Percentiles rank a stretch among this genome's conserved stretches.
phyloP scores from a whole-genome alignment of 2,797 vertebrate genomes.

The Pitangus sulphuratus region DNA sequence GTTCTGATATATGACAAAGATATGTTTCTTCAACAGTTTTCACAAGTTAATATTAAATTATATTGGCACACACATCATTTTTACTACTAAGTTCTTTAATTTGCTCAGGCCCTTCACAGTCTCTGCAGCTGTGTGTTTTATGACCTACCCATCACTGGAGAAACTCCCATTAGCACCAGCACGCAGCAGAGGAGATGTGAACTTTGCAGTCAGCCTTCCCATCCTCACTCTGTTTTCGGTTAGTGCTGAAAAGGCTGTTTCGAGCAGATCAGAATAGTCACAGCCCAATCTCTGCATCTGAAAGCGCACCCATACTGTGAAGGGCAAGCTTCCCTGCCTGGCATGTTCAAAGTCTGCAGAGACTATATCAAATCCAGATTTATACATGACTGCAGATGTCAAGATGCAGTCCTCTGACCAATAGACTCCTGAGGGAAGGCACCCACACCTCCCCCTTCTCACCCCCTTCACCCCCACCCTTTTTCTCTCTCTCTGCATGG shows the following conservation, averaged over 20 bases:
- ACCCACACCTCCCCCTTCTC: not conserved
- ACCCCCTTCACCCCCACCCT: not conserved
- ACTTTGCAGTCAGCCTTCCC: constrained; percentile 30
- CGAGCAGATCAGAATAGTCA: constrained; percentile 12
- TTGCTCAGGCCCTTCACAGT: constrained; percentile 12
- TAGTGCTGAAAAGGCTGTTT: constrained; percentile 27
- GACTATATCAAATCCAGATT: not conserved
- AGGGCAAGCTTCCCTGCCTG: constrained; percentile 50
- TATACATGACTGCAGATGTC: not conserved
- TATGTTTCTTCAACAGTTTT: constrained; percentile 39
- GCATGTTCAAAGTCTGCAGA: not conserved
- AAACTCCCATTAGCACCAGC: constrained; percentile 3
- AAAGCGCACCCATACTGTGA: constrained; percentile 40
- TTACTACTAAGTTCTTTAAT: constrained; percentile 59
- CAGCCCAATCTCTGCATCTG: not conserved
- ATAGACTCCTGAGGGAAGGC: not conserved
- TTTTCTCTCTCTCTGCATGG: not conserved
- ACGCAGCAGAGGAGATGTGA: not conserved
- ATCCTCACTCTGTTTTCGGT: constrained; percentile 3
- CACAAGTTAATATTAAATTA: constrained; percentile 54
- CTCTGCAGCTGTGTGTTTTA: constrained; percentile 34
- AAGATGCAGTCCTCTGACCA: not conserved
- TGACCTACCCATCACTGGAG: constrained; percentile 30
- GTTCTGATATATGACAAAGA: constrained; percentile 27
- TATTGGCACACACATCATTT: constrained; percentile 58